Percentiles rank a stretch among this genome's conserved stretches.
phyloP scores from a whole-genome alignment of 2,113 vertebrate genomes.

The Cairina moschata region DNA sequence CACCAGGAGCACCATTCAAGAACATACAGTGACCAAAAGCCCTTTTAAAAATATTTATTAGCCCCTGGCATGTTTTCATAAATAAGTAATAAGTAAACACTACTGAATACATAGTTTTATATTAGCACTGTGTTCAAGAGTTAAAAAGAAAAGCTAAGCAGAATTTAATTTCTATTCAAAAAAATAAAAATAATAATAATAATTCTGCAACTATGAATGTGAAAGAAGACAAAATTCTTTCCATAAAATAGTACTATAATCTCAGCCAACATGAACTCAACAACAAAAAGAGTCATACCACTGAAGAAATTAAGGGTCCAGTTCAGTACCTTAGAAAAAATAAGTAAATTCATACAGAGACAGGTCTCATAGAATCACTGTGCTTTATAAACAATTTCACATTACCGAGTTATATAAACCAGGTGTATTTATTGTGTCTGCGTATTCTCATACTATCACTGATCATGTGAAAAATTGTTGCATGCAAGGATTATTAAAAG shows the following conservation, averaged over 20 bases:
- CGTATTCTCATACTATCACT: neutral
- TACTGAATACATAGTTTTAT: neutral
- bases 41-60: neutral
- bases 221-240: neutral
- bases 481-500: neutral
- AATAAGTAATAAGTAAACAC: neutral
- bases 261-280: neutral
- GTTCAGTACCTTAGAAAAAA: neutral
- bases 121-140: neutral
- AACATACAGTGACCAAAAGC: neutral
- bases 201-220: neutral
- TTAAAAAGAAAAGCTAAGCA: neutral
- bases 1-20: neutral
- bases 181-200: too few relatives aligned
- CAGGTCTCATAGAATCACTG: rapidly evolving
- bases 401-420: neutral
- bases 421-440: neutral
- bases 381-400: neutral
- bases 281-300: neutral
- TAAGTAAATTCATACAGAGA: neutral
- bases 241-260: neutral
- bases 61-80: neutral
- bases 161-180: neutral
- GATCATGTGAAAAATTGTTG: neutral
- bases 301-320: neutral